These are phyloP conservation scores for Myiozetetes cayanensis DNA, from an alignment of 2,113 vertebrate genomes.

Conservation along the genomic window DNA sequence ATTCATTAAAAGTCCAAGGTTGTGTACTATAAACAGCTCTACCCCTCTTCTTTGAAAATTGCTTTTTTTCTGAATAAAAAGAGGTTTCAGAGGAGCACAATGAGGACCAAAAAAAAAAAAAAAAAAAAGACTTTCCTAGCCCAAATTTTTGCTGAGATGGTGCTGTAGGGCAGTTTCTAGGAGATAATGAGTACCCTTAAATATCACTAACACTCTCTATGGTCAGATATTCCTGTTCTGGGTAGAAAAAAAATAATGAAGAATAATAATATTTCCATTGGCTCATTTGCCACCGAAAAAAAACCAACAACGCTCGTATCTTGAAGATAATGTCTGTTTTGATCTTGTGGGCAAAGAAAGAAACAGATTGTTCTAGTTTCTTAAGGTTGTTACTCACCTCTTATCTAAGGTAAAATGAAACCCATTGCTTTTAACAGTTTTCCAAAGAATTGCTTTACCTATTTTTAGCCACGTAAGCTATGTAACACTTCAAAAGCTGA, in stretches of 20 bases:
- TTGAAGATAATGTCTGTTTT: conserved; percentile 53
- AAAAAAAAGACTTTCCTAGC: background rate
- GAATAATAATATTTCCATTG: conserved; percentile 39
- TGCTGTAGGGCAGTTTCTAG: background rate
- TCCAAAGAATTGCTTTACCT: conserved; percentile 53
- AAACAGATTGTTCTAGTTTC: conserved; percentile 45
- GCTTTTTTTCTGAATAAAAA: background rate
- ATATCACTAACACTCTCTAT: background rate
- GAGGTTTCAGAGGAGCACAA: background rate
- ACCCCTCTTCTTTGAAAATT: background rate
- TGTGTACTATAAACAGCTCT: background rate
- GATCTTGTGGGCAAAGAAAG: conserved; percentile 35
- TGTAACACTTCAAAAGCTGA: conserved; percentile 6
- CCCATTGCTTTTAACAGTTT: conserved; percentile 30
- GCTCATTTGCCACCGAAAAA: conserved; percentile 26
- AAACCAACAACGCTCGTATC: background rate
- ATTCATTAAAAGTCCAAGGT: conserved; percentile 9
- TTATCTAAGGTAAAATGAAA: conserved; percentile 60
- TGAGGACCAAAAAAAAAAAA: background rate
- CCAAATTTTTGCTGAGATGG: background rate
- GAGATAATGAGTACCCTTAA: background rate
- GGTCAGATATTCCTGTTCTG: background rate
- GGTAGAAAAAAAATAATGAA: background rate
- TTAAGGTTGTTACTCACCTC: conserved; percentile 59
- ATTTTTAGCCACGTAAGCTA: conserved; percentile 40